Evolutionary conservation across 2,888 invertebrate species (phyloP), one percentile per base, ranked within the genome.

Genomic region (Cotesia congregata): DNA sequence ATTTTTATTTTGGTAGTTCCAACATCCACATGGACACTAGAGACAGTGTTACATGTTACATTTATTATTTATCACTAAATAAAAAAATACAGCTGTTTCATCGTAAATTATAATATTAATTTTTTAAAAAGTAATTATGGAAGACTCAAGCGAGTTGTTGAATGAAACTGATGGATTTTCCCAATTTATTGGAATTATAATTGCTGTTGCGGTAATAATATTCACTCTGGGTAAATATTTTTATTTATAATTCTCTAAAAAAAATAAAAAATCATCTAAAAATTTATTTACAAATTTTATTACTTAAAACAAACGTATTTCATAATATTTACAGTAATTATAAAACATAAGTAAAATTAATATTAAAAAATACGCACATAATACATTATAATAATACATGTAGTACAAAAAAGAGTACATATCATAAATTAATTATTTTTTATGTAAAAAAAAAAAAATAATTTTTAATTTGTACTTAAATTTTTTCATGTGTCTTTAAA

Each of bases 371-470:
- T 79, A 81, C 77, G 83, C 80, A 80, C 85, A 84, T 69, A 85
- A 78, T 72, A 82, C 69, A 70, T 85, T 84, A 61, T 86, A 82
- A 80, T 86, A 84, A 72, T 83, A 81, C 78, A 85, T 79, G 74
- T 83, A 86, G 72, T 87, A 86, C 79, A 83, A 83, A 69, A 86
- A 85, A 72, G 85, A 78, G 76, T 86, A 82, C 85, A 87, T 78
- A 59, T 61, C 77, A 60, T 17, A 83, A n/a, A 17, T 62, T 38
- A 15, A 41, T 65, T n/a, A 30, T 65, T 61, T 60, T 41, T 50
- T 40, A n/a, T 50, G 9, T 70, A 6, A 41, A 65, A 68, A 69
- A 40, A 30, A 30, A 30, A 3, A 30, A 30, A 3, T 4, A 30
- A 30, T 4, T 30, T 20, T 2, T 30, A 3, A 30, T 30, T 30